Evolutionary conservation across 2,113 vertebrate species (phyloP).

Genomic region (Thinocorus orbignyianus): DNA sequence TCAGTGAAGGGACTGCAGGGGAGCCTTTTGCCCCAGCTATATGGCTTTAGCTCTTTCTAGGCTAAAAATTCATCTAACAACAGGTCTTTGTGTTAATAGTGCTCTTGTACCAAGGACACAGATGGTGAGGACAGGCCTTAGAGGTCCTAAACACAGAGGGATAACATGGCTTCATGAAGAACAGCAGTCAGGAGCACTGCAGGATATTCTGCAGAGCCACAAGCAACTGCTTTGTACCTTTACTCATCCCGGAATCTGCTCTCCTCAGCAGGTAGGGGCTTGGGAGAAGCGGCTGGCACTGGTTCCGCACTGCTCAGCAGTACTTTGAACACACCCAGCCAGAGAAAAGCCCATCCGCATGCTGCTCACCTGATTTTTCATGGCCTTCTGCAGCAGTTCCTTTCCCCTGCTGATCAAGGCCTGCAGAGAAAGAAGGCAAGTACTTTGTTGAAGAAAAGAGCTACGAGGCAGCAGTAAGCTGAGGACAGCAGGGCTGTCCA

Average conservation of each 20-base stretch:
- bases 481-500: background rate
- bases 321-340: background rate
- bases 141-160: background rate
- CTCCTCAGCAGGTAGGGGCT: background rate
- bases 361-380: slow-evolving; percentile 83
- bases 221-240: background rate
- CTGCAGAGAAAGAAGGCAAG: slow-evolving; percentile 52
- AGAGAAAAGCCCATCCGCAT: background rate
- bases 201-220: background rate
- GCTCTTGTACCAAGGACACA: background rate
- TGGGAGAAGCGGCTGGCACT: background rate
- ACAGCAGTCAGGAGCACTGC: background rate
- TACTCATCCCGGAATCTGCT: background rate
- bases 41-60: background rate
- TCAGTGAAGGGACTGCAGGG: background rate
- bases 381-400: slow-evolving; percentile 86
- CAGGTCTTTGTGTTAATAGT: background rate
- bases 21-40: background rate
- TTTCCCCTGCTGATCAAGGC: slow-evolving; percentile 83
- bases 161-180: background rate
- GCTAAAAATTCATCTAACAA: background rate
- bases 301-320: background rate
- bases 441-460: background rate
- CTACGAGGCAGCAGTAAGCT: background rate
- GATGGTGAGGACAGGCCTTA: background rate